Conservation (phyloP, 64 coral and sea anemone genomes). For the Montipora efflorescens region DNA sequence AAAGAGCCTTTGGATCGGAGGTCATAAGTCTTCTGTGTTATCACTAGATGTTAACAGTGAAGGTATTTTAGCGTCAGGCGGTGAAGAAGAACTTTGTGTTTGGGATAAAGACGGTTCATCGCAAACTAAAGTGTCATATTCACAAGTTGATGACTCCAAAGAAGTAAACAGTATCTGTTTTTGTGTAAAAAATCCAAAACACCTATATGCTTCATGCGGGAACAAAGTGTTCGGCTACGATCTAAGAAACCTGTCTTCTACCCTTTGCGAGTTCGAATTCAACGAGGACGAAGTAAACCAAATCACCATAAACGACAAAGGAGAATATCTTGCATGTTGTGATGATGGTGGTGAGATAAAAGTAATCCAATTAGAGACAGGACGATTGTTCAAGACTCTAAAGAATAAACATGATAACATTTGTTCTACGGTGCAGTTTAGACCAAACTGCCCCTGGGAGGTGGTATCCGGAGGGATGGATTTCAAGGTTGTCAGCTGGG, state of each 20-base stretch:
- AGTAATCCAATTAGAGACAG: conserved; percentile 77
- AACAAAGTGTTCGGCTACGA: conserved; percentile 86
- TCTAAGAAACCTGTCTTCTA: conserved; percentile 56
- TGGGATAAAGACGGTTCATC: conserved; percentile 84
- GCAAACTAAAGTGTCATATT: conserved; percentile 42
- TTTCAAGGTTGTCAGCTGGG: conserved; percentile 85
- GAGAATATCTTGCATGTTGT: conserved; percentile 82
- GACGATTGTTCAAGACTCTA: conserved; percentile 83
- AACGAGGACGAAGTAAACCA: conserved; percentile 97
- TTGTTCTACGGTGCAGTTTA: conserved; percentile 89
- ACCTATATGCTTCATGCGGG: conserved; percentile 76
- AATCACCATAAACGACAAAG: conserved; percentile 72
- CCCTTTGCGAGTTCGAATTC: conserved; percentile 74
- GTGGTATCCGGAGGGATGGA: conserved; percentile 89
- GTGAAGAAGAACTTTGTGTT: conserved; percentile 76
- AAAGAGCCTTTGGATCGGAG: conserved; percentile 69
- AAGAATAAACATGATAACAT: conserved; percentile 76
- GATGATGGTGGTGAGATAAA: conserved; percentile 91
- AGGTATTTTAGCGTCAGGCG: conserved; percentile 77
- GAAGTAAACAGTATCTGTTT: conserved; percentile 85
- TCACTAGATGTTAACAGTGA: conserved; percentile 75
- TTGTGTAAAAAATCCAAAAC: conserved; percentile 63
- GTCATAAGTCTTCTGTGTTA: conserved; percentile 78
- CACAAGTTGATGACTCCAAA: not conserved
- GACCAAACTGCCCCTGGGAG: conserved; percentile 86